Evolutionary conservation across 2,797 vertebrate genomes (phyloP).

Genomic region (Typhlichthys subterraneus): DNA sequence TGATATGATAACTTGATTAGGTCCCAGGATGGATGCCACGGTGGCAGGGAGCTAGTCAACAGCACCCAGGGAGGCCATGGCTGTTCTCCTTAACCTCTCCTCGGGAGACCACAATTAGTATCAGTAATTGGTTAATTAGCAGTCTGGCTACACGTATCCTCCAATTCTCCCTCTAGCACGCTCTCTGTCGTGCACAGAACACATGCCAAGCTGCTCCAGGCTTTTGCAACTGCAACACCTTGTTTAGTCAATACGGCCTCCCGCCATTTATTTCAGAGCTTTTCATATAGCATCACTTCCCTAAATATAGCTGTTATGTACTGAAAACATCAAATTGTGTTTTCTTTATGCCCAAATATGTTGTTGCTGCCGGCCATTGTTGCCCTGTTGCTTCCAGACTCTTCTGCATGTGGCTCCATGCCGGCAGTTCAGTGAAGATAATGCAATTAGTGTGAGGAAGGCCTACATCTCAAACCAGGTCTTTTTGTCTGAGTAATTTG

Average conservation of each 20-base stretch:
- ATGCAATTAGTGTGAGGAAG: slow-evolving; percentile 71
- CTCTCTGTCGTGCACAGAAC: slow-evolving; percentile 3
- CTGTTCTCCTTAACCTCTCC: slow-evolving; percentile 78
- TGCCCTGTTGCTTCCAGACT: slow-evolving; percentile 25
- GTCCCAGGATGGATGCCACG: slow-evolving; percentile 73
- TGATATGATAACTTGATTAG: slow-evolving; percentile 86
- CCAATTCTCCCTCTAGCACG: slow-evolving; percentile 22
- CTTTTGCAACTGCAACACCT: background rate
- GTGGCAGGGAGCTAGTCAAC: slow-evolving; percentile 65
- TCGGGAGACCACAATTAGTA: slow-evolving; percentile 74
- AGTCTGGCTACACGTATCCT: slow-evolving; percentile 40
- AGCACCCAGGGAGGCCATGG: slow-evolving; percentile 64
- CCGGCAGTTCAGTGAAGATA: slow-evolving; percentile 45
- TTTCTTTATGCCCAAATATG: slow-evolving; percentile 17
- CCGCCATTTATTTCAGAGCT: background rate
- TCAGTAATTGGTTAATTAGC: slow-evolving; percentile 78
- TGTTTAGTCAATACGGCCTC: slow-evolving; percentile 9
- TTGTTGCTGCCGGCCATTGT: slow-evolving; percentile 17
- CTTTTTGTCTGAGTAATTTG: slow-evolving; percentile 68
- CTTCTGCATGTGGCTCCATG: slow-evolving; percentile 36
- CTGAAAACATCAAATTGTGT: slow-evolving; percentile 19
- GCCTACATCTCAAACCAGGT: slow-evolving; percentile 57
- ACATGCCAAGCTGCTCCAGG: background rate
- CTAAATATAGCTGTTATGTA: background rate
- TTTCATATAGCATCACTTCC: slow-evolving; percentile 17